Base-by-base conservation (phyloP, 1,140 invertebrate genomes). In the Riptortus pedestris region DNA sequence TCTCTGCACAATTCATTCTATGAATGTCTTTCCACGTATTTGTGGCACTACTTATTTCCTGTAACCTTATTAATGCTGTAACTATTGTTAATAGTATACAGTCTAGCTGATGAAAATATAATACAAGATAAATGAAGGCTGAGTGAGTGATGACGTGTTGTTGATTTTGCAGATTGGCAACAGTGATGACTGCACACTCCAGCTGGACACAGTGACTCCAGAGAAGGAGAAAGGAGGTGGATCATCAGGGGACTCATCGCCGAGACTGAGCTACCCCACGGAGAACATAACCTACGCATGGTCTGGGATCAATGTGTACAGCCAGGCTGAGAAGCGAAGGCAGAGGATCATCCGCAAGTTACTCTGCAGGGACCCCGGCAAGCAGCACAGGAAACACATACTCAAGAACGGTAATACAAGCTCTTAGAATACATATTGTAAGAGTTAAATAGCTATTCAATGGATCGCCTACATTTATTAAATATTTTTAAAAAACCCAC, bases 261-360 rank as follows among this genome's bases (percentile, higher is more conserved):
- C 31, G 14, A 38, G 14, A 14, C 5, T 5, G 5, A 7, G 5
- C 14, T 33, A 38, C 22, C 77, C 12, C 73, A 74, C 68, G 72
- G 70, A 70, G 73, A 68, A 70, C 14, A 71, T 85, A 31, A 83
- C 80, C 2, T 86, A 86, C 72, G 79, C 82, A 7, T 87, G 85
- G 85, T 81, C 79, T 28, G 81, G 84, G 64, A 75, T 87, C 55
- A 85, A 85, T 70, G 84, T 84, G 12, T 85, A 81, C 67, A 78
- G 75, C 52, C 71, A 79, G 26, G 70, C 67, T 16, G 70, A 69
- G 43, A 68, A 70, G 5, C 69, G 63, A 11, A 55, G 60, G 14
- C 45, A 47, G 1, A 60, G 60, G 57, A 65, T 65, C 9, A 28
- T 61, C 26, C 64, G 29, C 18, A 38, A 33, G 55, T 58, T 45